Base-by-base conservation (phyloP, 2,888 invertebrate species). In the Pammene aurita region DNA sequence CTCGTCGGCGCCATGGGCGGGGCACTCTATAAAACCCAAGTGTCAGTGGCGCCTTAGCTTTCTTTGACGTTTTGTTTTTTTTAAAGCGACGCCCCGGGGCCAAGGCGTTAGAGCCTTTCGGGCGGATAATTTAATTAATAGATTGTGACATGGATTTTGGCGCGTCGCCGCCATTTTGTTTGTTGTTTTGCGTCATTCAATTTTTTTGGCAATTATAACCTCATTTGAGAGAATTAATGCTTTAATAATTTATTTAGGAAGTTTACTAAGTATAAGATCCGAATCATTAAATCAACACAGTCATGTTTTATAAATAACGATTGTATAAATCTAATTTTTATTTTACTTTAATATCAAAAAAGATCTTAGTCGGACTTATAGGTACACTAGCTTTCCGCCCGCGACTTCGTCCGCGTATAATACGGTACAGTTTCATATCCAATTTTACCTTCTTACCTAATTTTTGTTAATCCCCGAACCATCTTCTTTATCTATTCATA, bases 51-150 rank as follows among this genome's bases (percentile, higher is more conserved):
- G 76, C 76, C 75, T 68, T 66, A 60, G 71, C 75, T 74, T 73
- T 75, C 73, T 72, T 72, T 66, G 72, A 73, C 73, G 73, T 73
- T 76, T 74, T 70, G 73, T 72, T 71, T 76, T 74, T 74, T 75
- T 67, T 67, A 63, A 26, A 67, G n/a, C 46, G 72, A 75, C 78
- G 75, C 78, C 73, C 76, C 78, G 78, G 75, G 72, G 75, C 72
- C 72, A 71, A 79, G 77, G 79, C 78, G 78, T 78, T 76, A 69
- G 75, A 62, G 58, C 72, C 72, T 71, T 54, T 68, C 71, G 73
- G 71, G 61, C 72, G 60, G 70, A 74, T 79, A 76, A 79, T 79
- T 77, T 79, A 79, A 78, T 79, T 78, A 77, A 78, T 76, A 77
- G 77, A 77, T 78, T 77, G 70, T 75, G 76, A 74, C 73, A 76